Evolutionary conservation across 2,797 vertebrate species (phyloP).

Genomic region (Rhynchotus rufescens): DNA sequence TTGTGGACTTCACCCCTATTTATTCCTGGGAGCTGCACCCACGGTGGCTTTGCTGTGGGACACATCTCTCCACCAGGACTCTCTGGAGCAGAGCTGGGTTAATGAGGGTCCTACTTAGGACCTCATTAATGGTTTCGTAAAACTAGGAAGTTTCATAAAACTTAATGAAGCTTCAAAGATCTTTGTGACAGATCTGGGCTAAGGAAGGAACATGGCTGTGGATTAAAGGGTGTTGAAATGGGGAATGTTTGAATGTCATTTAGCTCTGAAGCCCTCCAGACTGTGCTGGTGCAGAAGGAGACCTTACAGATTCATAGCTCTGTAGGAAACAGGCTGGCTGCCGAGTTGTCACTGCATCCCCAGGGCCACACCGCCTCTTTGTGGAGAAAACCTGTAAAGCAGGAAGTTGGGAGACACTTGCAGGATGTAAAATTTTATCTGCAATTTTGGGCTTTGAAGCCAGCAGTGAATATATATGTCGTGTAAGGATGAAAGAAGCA

Average conservation of each 20-base stretch:
- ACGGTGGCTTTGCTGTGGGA: not conserved
- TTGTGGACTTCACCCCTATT: not conserved
- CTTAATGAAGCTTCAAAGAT: not conserved
- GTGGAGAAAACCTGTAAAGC: not conserved
- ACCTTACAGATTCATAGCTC: not conserved
- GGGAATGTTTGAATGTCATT: not conserved
- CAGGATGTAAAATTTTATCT: too few relatives aligned
- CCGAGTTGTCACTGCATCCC: not conserved
- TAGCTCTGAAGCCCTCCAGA: not conserved
- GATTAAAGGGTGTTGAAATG: rapidly evolving
- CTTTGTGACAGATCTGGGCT: not conserved
- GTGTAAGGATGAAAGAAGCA: not conserved
- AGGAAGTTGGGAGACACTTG: not conserved
- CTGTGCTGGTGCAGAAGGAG: not conserved
- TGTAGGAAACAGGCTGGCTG: not conserved
- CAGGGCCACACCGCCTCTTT: not conserved
- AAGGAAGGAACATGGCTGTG: rapidly evolving
- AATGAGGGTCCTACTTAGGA: not conserved
- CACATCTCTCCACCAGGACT: not conserved
- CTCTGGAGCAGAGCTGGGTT: not conserved
- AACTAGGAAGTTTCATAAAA: not conserved
- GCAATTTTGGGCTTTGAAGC: not conserved
- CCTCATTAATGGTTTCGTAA: not conserved
- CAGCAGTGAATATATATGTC: not conserved
- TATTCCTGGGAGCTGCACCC: not conserved